These are phyloP conservation scores for Rhinopithecus roxellana DNA, from an alignment of 2,113 vertebrate genomes.

Conservation along the genomic window DNA sequence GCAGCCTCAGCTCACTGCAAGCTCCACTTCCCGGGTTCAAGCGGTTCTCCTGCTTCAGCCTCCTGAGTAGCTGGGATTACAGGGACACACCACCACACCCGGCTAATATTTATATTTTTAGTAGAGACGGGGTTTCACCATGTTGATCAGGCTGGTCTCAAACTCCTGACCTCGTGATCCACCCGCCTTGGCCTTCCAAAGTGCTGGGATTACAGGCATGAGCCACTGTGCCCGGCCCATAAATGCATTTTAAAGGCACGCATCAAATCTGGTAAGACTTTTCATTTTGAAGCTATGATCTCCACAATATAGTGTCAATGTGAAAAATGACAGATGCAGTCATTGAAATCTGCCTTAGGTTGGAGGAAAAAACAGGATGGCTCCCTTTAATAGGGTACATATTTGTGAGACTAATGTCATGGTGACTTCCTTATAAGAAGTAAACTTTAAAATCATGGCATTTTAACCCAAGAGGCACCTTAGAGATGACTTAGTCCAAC, in stretches of 20 bases:
- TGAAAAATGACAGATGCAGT: not conserved
- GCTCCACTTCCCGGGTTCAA: too few relatives aligned
- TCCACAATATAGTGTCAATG: not conserved
- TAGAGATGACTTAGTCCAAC: not conserved
- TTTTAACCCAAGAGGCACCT: not conserved
- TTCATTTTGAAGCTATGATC: not conserved
- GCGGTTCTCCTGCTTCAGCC: too few relatives aligned
- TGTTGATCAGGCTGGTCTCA: too few relatives aligned
- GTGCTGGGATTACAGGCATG: too few relatives aligned
- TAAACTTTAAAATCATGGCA: not conserved
- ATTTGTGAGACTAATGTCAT: not conserved
- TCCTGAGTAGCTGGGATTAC: too few relatives aligned
- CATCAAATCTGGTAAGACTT: not conserved
- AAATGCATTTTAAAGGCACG: slow-evolving; percentile 13
- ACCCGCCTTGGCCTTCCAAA: too few relatives aligned
- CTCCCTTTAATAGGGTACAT: not conserved
- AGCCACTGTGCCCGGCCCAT: too few relatives aligned
- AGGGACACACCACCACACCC: too few relatives aligned
- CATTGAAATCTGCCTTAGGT: not conserved
- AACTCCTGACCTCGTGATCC: too few relatives aligned
- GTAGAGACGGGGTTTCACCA: too few relatives aligned
- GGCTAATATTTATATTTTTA: too few relatives aligned
- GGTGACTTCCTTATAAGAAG: not conserved
- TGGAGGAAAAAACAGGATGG: not conserved
- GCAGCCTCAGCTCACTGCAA: too few relatives aligned